Evolutionary conservation across 2,888 invertebrate genomes (phyloP).

Genomic region (Tetragnatha montana): DNA sequence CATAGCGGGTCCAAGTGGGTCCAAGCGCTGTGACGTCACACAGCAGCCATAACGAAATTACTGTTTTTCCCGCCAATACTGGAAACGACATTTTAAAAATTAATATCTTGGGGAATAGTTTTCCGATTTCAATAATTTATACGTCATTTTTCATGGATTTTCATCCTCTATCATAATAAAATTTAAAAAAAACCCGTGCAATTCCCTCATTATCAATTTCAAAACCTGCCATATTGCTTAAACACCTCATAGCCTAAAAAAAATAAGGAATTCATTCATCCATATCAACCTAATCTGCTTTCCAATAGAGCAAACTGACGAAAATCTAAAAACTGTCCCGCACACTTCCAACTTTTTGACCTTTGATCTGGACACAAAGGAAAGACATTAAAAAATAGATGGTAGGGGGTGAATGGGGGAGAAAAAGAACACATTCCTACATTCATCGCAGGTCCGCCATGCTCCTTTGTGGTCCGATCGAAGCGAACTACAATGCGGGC

Average conservation of each 20-base stretch:
- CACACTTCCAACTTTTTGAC: conserved; percentile 39
- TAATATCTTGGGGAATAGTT: no score
- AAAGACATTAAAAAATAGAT: neutral
- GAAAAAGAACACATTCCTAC: conserved; percentile 6
- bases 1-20: no score
- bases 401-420: neutral
- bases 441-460: conserved; percentile 40
- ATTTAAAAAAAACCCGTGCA: no score
- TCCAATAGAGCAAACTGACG: neutral
- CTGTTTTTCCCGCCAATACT: no score
- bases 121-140: no score
- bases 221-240: no score
- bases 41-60: no score
- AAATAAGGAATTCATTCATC: neutral
- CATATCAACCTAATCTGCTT: neutral
- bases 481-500: conserved; percentile 1
- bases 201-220: no score
- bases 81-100: no score
- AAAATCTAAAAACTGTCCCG: neutral
- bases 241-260: neutral
- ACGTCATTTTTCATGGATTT: no score
- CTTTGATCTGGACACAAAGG: conserved; percentile 47
- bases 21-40: no score
- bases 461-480: neutral
- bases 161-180: no score